These are phyloP conservation scores for Alethe diademata DNA, from an alignment of 2,113 vertebrate species.

Conservation along the genomic window DNA sequence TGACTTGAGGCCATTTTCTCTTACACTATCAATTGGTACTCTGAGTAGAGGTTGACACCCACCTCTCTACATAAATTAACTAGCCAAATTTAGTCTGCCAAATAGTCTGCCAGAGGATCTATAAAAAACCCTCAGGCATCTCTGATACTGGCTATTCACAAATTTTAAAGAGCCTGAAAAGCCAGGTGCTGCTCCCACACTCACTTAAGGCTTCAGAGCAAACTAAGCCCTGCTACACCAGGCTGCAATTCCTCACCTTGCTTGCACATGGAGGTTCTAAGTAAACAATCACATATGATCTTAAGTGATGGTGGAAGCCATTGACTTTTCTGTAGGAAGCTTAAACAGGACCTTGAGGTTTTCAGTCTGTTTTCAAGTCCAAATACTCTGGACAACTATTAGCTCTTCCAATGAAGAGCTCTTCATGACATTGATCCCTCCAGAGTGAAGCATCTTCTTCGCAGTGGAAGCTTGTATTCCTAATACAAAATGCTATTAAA, in stretches of 20 bases:
- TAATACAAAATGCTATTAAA: background rate
- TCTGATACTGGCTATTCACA: background rate
- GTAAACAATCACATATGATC: background rate
- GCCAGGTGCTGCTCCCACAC: background rate
- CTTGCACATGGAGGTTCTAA: background rate
- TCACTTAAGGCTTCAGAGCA: background rate
- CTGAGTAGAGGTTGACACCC: background rate
- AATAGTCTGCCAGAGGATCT: background rate
- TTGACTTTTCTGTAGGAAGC: background rate
- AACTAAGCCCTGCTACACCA: background rate
- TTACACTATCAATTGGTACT: background rate
- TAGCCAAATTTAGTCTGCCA: no score
- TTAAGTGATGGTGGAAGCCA: background rate
- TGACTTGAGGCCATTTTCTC: background rate
- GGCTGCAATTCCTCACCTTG: background rate
- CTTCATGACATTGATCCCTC: background rate
- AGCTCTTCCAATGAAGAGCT: background rate
- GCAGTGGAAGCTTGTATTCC: background rate
- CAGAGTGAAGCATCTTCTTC: background rate
- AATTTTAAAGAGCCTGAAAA: background rate
- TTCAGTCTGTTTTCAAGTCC: background rate
- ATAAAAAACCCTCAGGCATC: background rate
- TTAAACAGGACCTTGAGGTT: background rate
- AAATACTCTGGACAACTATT: background rate
- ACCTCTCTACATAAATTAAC: background rate